phyloP scores from a whole-genome alignment of 2,797 vertebrate genomes.

The Notolabrus celidotus region DNA sequence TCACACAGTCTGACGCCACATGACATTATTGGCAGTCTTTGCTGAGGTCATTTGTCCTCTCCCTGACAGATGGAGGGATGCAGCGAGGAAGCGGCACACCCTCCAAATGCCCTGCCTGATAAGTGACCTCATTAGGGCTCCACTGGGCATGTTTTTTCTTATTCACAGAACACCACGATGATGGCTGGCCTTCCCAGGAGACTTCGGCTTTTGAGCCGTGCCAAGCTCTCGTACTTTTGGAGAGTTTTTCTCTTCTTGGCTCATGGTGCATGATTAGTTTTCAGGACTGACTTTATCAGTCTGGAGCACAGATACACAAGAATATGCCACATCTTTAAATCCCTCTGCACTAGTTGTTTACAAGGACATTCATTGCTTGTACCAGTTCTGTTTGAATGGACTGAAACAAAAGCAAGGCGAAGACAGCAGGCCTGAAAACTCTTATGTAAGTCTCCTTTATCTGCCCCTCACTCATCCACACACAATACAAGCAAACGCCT shows the following conservation, averaged over 20 bases:
- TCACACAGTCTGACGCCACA: conserved; percentile 46
- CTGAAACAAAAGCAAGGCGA: conserved; percentile 29
- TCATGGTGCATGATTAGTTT: conserved; percentile 33
- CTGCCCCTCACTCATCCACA: conserved; percentile 25
- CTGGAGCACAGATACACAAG: conserved; percentile 14
- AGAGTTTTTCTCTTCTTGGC: conserved; percentile 57
- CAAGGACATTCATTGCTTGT: conserved; percentile 9
- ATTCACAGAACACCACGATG: conserved; percentile 56
- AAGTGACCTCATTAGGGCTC: conserved; percentile 77
- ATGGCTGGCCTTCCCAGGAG: conserved; percentile 48
- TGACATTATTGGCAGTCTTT: conserved; percentile 50
- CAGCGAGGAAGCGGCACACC: conserved; percentile 68
- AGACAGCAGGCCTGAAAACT: conserved; percentile 16
- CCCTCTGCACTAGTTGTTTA: conserved; percentile 8
- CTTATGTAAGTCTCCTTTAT: conserved; percentile 47
- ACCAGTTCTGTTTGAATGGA: conserved; percentile 35
- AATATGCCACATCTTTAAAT: conserved; percentile 24
- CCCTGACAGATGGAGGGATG: conserved; percentile 68
- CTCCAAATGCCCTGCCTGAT: conserved; percentile 70
- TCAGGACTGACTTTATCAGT: conserved; percentile 25
- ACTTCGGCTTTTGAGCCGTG: conserved; percentile 35
- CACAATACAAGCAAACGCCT: conserved; percentile 28
- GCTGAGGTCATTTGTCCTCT: conserved; percentile 57
- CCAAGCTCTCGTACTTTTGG: conserved; percentile 53
- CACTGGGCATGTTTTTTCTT: conserved; percentile 63